Percentiles rank a stretch among this genome's conserved stretches.
Evolutionary conservation across 2,797 vertebrate genomes (phyloP).

Genomic region (Acestrorhynchus altus): DNA sequence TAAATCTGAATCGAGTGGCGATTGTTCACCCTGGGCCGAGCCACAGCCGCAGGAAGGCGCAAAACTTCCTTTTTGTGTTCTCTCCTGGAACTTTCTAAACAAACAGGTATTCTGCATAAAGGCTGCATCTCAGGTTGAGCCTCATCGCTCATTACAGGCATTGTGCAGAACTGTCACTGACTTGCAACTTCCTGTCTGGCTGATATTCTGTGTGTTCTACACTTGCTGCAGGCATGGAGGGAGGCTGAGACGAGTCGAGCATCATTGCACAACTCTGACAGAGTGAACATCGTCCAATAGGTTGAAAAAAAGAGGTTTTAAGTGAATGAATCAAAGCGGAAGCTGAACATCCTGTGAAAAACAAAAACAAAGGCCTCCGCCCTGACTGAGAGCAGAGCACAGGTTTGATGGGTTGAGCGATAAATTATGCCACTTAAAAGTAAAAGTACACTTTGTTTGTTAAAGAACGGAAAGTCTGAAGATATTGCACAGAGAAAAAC

Average conservation of each 20-base stretch:
- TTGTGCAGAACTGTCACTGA: conserved; percentile 65
- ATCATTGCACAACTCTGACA: conserved; percentile 60
- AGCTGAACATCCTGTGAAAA: conserved; percentile 52
- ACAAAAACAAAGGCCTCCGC: conserved; percentile 38
- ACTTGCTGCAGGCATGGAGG: conserved; percentile 53
- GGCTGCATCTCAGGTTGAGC: conserved; percentile 69
- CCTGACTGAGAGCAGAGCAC: conserved; percentile 14
- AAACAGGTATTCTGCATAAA: conserved; percentile 68
- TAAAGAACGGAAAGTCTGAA: not conserved
- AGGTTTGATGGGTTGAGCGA: conserved; percentile 17
- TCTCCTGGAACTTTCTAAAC: conserved; percentile 73
- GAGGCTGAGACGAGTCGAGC: conserved; percentile 55
- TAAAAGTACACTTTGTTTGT: not conserved
- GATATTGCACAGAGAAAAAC: not conserved
- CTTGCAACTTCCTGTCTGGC: conserved; percentile 65
- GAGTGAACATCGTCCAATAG: conserved; percentile 64
- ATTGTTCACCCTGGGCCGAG: conserved; percentile 61
- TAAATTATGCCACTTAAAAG: not conserved
- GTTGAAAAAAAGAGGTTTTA: conserved; percentile 72
- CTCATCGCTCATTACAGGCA: conserved; percentile 56
- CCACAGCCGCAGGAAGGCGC: conserved; percentile 71
- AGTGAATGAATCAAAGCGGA: conserved; percentile 52
- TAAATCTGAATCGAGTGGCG: conserved; percentile 60
- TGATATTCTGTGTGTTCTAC: conserved; percentile 62
- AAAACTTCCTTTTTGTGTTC: conserved; percentile 73